These are phyloP conservation scores for Crypturellus tataupa DNA, from an alignment of 2,797 vertebrate genomes.

Conservation along the genomic window DNA sequence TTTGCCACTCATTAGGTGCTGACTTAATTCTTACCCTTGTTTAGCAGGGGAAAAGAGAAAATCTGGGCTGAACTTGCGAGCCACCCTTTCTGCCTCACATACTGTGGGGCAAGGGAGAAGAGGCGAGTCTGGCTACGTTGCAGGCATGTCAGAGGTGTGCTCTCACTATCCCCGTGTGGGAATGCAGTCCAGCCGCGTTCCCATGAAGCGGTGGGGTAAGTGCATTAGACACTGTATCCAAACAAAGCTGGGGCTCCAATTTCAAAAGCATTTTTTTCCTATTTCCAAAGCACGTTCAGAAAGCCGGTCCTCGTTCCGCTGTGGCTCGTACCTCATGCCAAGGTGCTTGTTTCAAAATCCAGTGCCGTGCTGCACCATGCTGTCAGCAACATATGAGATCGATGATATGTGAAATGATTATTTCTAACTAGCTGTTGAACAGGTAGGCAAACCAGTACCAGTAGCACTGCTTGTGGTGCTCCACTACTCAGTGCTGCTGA, in stretches of 20 bases:
- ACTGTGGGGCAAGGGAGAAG: not conserved
- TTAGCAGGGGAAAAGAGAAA: not conserved
- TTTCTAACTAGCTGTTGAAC: not conserved
- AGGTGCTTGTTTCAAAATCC: not conserved
- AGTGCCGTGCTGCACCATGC: not conserved
- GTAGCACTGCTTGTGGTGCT: not conserved
- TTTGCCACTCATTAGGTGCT: conserved; percentile 41
- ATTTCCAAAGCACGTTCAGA: not conserved
- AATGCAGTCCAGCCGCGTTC: not conserved
- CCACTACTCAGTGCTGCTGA: not conserved
- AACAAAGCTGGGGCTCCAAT: not conserved
- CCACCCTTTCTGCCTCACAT: not conserved
- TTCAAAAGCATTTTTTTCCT: not conserved
- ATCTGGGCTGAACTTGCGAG: not conserved
- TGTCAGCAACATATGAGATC: not conserved
- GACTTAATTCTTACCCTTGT: conserved; percentile 33
- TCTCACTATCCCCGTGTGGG: not conserved
- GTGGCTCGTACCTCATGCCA: not conserved
- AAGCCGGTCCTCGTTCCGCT: accelerated
- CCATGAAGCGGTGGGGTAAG: not conserved
- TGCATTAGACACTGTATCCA: accelerated
- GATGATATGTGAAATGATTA: no score
- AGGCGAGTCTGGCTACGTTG: not conserved
- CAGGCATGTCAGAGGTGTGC: not conserved
- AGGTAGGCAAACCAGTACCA: not conserved